Evolutionary conservation across 2,888 invertebrate species (phyloP).

Genomic region (Sphaerophoria taeniata): DNA sequence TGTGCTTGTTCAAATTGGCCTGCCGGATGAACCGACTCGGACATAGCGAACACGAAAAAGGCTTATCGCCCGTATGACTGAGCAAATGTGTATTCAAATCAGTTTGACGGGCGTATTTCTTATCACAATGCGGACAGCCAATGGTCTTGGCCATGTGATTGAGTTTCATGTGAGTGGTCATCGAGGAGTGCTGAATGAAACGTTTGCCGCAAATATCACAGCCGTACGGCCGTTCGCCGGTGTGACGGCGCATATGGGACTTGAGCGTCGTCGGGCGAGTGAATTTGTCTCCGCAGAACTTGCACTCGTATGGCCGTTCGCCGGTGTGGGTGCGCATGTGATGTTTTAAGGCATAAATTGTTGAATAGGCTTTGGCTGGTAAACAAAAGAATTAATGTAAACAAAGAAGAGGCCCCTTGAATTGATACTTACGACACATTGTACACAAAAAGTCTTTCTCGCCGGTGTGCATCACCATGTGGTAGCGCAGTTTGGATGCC

Average conservation of each 20-base stretch:
- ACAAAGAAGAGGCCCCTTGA: background rate
- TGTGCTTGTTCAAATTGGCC: conserved; percentile 79
- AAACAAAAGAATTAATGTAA: conserved; percentile 31
- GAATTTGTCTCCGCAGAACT: conserved; percentile 78
- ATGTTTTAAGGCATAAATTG: conserved; percentile 78
- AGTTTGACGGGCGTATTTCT: conserved; percentile 79
- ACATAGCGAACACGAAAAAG: conserved; percentile 78
- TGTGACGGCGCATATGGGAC: conserved; percentile 79
- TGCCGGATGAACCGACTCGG: conserved; percentile 79
- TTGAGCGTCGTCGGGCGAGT: conserved; percentile 78
- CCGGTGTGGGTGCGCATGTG: conserved; percentile 79
- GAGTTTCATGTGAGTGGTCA: conserved; percentile 79
- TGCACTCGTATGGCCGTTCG: conserved; percentile 78
- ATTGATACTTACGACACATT: conserved; percentile 77
- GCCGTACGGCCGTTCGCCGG: conserved; percentile 79
- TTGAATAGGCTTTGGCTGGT: conserved; percentile 78
- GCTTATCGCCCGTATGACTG: conserved; percentile 79
- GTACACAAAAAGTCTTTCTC: conserved; percentile 78
- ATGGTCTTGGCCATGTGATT: conserved; percentile 79
- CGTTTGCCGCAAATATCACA: conserved; percentile 79
- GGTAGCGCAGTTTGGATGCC: conserved; percentile 77
- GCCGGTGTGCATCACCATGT: conserved; percentile 79
- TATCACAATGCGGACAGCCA: conserved; percentile 79
- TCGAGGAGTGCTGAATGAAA: conserved; percentile 79
- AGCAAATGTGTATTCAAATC: conserved; percentile 78